Evolutionary conservation across 2,888 invertebrate genomes (phyloP).

Genomic region (Cryptophagus acutangulus): DNA sequence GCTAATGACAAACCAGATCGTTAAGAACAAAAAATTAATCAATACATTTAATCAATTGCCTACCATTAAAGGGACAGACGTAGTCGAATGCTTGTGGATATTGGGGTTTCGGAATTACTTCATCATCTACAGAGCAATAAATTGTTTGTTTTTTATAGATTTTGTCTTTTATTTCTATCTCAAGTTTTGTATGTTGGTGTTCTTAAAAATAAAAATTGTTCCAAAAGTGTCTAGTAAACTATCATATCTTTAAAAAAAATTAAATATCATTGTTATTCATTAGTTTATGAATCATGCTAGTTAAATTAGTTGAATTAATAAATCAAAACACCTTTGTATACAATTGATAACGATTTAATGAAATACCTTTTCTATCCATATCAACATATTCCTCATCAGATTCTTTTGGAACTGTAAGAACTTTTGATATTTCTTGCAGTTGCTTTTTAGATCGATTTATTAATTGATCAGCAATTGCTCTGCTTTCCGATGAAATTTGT

Average conservation of each 20-base stretch:
- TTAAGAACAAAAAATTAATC: too few relatives aligned
- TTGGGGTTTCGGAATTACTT: slow-evolving; percentile 8
- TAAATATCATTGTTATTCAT: neutral
- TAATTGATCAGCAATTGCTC: slow-evolving; percentile 25
- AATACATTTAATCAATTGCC: too few relatives aligned
- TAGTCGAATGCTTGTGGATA: slow-evolving; percentile 11
- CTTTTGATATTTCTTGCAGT: slow-evolving; percentile 27
- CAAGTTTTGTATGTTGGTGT: too few relatives aligned
- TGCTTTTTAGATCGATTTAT: slow-evolving; percentile 30
- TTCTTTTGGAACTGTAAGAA: slow-evolving; percentile 16
- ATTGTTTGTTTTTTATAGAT: slow-evolving; percentile 14
- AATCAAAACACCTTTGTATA: too few relatives aligned
- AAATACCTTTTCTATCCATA: slow-evolving; percentile 30
- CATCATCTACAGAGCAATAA: slow-evolving; percentile 24
- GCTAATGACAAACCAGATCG: slow-evolving; percentile 22
- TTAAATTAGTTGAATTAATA: too few relatives aligned
- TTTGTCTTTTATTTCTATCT: too few relatives aligned
- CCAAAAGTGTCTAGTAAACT: slow-evolving; percentile 7
- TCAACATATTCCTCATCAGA: slow-evolving; percentile 28
- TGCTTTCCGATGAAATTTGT: slow-evolving; percentile 24
- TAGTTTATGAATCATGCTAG: neutral
- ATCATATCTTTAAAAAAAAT: neutral
- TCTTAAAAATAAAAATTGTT: slow-evolving; percentile 2
- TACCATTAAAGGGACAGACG: too few relatives aligned
- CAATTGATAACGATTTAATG: too few relatives aligned